Evolutionary conservation across 2,888 invertebrate species (phyloP), one percentile per base, ranked within the genome.

Genomic region (Osmoderma eremita): DNA sequence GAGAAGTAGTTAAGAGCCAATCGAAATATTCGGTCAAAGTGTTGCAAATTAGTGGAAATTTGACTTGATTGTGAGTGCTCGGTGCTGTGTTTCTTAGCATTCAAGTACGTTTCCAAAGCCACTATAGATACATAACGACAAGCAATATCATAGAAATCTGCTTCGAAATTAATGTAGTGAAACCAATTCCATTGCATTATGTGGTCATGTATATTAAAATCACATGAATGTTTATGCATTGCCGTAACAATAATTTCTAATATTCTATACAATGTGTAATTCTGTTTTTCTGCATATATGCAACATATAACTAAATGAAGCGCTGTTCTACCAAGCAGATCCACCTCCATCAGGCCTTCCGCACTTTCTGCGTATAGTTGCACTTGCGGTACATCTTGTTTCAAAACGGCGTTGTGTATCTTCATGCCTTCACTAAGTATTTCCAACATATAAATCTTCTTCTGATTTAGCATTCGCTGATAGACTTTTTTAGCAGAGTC

Each of bases 161-260:
- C 10, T 30, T 10, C 30, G 2, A 4, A 2, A 10, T 51, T 12
- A 13, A 51, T 15, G n/a, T 51, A 24, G 3, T 51, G n/a, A 2
- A 13, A 12, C 50, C 50, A 51, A 10, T 51, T n/a, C 50, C 22
- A 51, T 36, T 15, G 24, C 50, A 24, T 24, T 13, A 51, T 22
- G n/a, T 24, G 1, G 8, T 51, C 50, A 8, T 15, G 13, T 4
- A 1, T 30, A 30, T 3, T 24, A 13, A 30, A 30, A 51, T 30
- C 5, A 24, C 8, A 13, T 24, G n/a, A 10, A 30, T n/a, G 1
- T 6, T 5, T 6, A 1, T 1, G 30, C 50, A 48, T 48, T 8
- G 20, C 18, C n/a, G 18, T 8, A 12, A 48, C 18, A 8, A 20
- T 12, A n/a, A 20, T 18, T 17, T 48, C 10, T 4, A 48, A 6